phyloP scores from a whole-genome alignment of 2,888 invertebrate species.

The Myopa testacea region DNA sequence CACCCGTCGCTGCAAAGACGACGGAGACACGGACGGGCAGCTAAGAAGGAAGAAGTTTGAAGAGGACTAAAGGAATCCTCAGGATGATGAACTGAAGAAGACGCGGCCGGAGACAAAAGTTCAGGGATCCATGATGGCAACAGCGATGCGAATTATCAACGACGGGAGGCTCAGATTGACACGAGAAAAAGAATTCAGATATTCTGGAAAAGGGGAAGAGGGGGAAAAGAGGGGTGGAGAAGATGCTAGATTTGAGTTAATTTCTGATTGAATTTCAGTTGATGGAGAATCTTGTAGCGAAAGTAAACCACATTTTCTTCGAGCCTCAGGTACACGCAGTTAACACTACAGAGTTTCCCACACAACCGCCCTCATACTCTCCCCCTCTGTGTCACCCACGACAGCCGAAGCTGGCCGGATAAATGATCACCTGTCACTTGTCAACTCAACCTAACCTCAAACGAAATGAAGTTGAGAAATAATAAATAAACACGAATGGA shows the following conservation, averaged over 20 bases:
- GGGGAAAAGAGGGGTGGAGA: slow-evolving; percentile 20
- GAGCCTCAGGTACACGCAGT: too few species aligned
- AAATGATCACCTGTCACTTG: slow-evolving; percentile 54
- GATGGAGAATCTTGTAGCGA: too few species aligned
- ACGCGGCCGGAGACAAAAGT: slow-evolving; percentile 27
- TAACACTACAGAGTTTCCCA: too few species aligned
- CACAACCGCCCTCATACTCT: neutral
- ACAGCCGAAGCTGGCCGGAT: slow-evolving; percentile 50
- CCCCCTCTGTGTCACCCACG: neutral
- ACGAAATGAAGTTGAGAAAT: slow-evolving; percentile 41
- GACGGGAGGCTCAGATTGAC: neutral
- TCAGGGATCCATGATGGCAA: slow-evolving; percentile 7
- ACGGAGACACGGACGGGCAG: neutral
- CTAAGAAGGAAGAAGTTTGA: neutral
- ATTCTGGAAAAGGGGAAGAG: neutral
- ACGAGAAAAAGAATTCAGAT: neutral
- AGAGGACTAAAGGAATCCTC: neutral
- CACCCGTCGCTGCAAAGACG: slow-evolving; percentile 48
- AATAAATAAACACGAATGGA: slow-evolving; percentile 4
- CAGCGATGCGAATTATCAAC: slow-evolving; percentile 31
- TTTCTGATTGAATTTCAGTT: too few species aligned
- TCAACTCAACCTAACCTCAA: neutral
- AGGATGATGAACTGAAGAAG: slow-evolving; percentile 30
- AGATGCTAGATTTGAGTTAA: neutral
- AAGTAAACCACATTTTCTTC: too few species aligned